Base-by-base conservation (phyloP, 1,140 invertebrate genomes). In the Orussus abietinus region DNA sequence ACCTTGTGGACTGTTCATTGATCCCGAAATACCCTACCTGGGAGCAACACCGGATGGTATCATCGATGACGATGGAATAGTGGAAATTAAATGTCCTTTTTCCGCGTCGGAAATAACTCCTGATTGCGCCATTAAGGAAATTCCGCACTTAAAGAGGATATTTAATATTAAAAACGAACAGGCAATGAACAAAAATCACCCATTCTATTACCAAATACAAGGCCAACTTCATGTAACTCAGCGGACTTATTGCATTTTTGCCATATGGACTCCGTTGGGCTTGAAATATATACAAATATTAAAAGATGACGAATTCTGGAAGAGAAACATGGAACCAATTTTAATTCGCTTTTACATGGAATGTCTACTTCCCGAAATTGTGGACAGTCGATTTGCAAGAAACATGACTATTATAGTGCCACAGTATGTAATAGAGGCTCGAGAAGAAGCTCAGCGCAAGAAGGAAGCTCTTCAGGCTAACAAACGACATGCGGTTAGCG, bases 11-110 rank as follows among this genome's bases (percentile, higher is more conserved):
- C 50, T 76, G 5, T 69, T 69, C 37, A 62, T 75, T 19, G 56
- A 66, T 48, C 5, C 28, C 25, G 38, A 66, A 31, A 19, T 48
- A 19, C 50, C 54, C 7, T 66, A 47, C 38, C 42, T 76, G 13
- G 71, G 51, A 20, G 67, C 66, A 13, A 54, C 59, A 5, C 70
- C 71, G 4, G 69, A 76, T 58, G 70, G 72, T 10, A 34, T 75
- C 2, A 47, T 69, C 18, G 53, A 53, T 17, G 38, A 62, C 15
- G 55, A 62, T 38, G 50, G 55, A 3, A 29, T 64, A 5, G 20
- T 67, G 0, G 59, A 68, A 60, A 42, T 64, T 11, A 72, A 72
- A 47, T 69, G 66, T 49, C 65, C 65, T 14, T 41, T 42, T 15
- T 41, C 38, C 13, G 62, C 51, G n/a, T 25, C 38, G 29, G 20